Percentiles rank a stretch among this genome's conserved stretches.
phyloP scores from a whole-genome alignment of 1,140 invertebrate species.

The Fragariocoptes setiger region DNA sequence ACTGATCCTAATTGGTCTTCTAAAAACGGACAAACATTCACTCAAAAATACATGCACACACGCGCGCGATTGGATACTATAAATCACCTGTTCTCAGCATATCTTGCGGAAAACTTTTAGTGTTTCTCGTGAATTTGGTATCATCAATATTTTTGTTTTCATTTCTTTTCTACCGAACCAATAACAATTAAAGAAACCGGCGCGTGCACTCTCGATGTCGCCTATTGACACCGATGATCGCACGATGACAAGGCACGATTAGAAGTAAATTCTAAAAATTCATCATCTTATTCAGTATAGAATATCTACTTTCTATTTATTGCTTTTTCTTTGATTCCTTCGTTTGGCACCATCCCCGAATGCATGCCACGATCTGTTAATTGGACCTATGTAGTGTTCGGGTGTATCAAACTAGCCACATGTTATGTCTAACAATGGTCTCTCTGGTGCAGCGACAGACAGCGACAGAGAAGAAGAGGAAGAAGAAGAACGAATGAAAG shows the following conservation, averaged over 20 bases:
- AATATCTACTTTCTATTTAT: too few species aligned
- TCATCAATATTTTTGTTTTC: background rate
- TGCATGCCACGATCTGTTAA: too few species aligned
- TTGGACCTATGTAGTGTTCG: too few species aligned
- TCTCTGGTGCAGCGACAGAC: too few species aligned
- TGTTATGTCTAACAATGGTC: too few species aligned
- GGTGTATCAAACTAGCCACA: too few species aligned
- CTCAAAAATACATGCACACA: background rate
- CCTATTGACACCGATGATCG: too few species aligned
- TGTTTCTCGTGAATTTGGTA: background rate
- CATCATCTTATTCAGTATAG: background rate
- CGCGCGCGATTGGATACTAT: background rate
- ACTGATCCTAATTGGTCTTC: background rate
- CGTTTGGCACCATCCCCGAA: too few species aligned
- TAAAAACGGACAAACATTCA: background rate
- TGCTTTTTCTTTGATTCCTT: too few species aligned
- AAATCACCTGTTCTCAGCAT: background rate
- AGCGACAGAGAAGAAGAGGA: background rate
- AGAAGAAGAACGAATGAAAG: background rate
- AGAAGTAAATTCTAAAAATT: background rate
- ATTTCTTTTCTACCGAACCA: background rate
- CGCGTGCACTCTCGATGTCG: too few species aligned
- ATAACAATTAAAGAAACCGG: background rate
- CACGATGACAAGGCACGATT: background rate
- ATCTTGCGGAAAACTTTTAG: background rate